phyloP scores from a whole-genome alignment of 1,140 invertebrate species.

The Neodiprion fabricii region DNA sequence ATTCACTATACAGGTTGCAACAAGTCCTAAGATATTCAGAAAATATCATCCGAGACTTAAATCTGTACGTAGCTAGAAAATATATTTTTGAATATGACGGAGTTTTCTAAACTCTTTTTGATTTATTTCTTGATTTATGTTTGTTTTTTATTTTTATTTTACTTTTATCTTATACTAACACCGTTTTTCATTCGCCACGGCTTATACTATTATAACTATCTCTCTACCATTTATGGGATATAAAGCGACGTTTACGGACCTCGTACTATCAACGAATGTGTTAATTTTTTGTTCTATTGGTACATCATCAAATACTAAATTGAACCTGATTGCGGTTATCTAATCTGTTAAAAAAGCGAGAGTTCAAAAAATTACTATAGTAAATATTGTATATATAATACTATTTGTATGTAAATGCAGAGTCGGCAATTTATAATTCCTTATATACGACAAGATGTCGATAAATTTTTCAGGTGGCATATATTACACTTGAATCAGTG shows the following conservation, averaged over 20 bases:
- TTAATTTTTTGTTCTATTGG: too few relatives aligned
- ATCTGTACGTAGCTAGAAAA: background rate
- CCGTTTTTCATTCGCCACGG: background rate
- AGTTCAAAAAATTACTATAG: too few relatives aligned
- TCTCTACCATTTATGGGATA: background rate
- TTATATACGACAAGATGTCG: too few relatives aligned
- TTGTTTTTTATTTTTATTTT: background rate
- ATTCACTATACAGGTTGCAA: background rate
- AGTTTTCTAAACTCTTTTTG: constrained; percentile 3
- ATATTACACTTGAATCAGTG: too few relatives aligned
- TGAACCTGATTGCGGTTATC: too few relatives aligned
- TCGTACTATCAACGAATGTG: background rate
- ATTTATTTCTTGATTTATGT: background rate
- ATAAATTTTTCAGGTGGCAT: too few relatives aligned
- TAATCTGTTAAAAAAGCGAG: too few relatives aligned
- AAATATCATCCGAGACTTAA: background rate
- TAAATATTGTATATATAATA: too few relatives aligned
- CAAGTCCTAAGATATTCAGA: background rate
- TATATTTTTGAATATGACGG: background rate
- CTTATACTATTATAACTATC: background rate
- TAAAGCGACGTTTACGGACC: background rate
- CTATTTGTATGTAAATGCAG: too few relatives aligned
- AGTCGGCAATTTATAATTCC: too few relatives aligned
- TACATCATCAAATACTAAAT: too few relatives aligned
- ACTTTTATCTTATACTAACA: background rate